Percentiles rank a stretch among this genome's conserved stretches.
Conservation (phyloP, 35 echinoderm and acorn worm genomes). For the Heliocidaris erythrogramma region DNA sequence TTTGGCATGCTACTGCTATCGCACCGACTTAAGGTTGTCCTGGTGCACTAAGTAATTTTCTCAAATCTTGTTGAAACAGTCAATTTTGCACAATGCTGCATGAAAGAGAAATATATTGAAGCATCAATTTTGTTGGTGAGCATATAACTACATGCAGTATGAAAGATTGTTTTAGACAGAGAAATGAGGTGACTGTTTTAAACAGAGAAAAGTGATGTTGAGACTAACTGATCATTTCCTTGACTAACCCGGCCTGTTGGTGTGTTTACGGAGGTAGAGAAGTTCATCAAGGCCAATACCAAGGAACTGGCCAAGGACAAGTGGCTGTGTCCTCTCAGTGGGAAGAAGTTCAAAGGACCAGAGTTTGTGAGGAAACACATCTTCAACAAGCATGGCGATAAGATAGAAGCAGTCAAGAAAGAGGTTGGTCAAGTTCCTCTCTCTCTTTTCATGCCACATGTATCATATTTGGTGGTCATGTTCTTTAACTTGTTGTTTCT, state of each 20-base stretch:
- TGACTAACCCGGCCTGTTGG: slow-evolving; percentile 56
- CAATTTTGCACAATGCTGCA: no score
- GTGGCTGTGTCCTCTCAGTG: slow-evolving; percentile 98
- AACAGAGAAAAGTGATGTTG: no score
- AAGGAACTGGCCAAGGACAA: slow-evolving; percentile 97
- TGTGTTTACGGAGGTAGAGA: slow-evolving; percentile 80
- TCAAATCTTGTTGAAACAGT: no score
- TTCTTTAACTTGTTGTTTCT: background rate
- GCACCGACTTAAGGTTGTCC: no score
- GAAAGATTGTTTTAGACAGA: no score
- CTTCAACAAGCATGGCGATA: slow-evolving; percentile 93
- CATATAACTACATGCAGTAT: no score
- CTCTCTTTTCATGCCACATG: no score
- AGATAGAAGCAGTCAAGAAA: slow-evolving; percentile 89
- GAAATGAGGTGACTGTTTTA: no score
- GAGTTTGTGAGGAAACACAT: slow-evolving; percentile 99
- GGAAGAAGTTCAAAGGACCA: slow-evolving; percentile 95
- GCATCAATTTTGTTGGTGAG: no score
- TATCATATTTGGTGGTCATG: background rate
- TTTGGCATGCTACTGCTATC: no score
- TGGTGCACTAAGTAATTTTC: no score
- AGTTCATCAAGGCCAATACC: slow-evolving; percentile 94
- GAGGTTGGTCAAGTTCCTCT: slow-evolving; percentile 56
- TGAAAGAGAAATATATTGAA: no score
- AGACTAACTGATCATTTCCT: slow-evolving; percentile 48